Conservation (phyloP, 2,113 vertebrate genomes). For the Microcebus tavaratra region DNA sequence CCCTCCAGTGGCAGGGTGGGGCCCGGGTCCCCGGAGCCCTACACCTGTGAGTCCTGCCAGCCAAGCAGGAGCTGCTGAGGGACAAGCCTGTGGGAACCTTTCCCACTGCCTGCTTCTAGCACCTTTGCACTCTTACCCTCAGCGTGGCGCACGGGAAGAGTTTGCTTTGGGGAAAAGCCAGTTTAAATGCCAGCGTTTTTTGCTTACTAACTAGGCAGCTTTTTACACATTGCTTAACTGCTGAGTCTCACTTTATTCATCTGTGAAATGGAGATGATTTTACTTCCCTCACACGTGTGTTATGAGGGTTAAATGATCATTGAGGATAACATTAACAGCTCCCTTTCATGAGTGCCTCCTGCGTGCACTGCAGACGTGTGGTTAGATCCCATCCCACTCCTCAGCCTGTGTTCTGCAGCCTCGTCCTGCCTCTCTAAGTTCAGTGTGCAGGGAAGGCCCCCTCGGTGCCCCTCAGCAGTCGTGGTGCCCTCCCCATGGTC, state of each 20-base stretch:
- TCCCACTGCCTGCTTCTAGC: background rate
- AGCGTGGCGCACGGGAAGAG: fast-evolving
- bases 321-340: too few species aligned
- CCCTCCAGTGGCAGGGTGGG: background rate
- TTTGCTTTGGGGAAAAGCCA: background rate
- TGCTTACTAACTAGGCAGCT: background rate
- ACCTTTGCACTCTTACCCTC: background rate
- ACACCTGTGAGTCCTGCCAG: background rate
- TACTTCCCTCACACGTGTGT: background rate
- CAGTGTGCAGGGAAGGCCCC: background rate
- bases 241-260: background rate
- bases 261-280: background rate
- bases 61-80: background rate
- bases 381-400: fast-evolving
- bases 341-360: background rate
- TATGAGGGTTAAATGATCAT: background rate
- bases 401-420: fast-evolving
- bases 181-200: background rate
- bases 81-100: background rate
- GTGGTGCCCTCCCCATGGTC: fast-evolving
- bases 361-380: fast-evolving
- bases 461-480: background rate
- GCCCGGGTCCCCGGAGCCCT: background rate
- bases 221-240: background rate
- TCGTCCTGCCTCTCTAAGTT: background rate